Percentiles rank a stretch among this genome's conserved stretches.
phyloP scores from a whole-genome alignment of 2,888 invertebrate species.

The Melipona beecheii region DNA sequence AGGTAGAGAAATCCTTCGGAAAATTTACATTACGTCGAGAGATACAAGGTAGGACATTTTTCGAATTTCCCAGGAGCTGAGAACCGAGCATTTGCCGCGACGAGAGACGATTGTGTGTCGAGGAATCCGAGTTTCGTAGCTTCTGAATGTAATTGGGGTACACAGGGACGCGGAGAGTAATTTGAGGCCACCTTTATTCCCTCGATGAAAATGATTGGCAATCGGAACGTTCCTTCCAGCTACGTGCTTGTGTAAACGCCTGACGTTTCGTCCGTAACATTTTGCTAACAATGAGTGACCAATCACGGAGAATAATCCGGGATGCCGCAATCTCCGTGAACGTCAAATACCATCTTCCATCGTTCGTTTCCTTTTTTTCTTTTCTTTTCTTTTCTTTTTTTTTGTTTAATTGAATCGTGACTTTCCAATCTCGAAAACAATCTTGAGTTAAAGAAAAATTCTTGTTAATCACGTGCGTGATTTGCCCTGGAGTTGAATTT shows the following conservation, averaged over 20 bases:
- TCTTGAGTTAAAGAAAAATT: not conserved
- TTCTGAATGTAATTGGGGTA: constrained; percentile 21
- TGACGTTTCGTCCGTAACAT: not conserved
- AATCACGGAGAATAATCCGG: not conserved
- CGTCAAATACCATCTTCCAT: not conserved
- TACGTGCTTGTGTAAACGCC: not conserved
- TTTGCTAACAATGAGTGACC: not conserved
- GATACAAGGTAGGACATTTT: too few relatives aligned
- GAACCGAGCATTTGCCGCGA: not conserved
- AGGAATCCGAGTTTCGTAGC: constrained; percentile 13
- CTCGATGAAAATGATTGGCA: constrained; percentile 14
- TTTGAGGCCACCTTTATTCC: constrained; percentile 2
- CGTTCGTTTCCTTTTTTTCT: not conserved
- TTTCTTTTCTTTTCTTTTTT: not conserved
- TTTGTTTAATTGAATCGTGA: not conserved
- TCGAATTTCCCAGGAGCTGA: too few relatives aligned
- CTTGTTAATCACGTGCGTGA: not conserved
- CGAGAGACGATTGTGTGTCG: constrained; percentile 19
- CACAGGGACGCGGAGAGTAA: constrained; percentile 6
- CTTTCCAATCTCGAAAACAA: not conserved
- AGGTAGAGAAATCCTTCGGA: too few relatives aligned
- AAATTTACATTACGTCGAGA: too few relatives aligned
- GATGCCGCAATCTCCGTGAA: not conserved
- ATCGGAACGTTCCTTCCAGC: not conserved
- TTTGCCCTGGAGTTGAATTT: not conserved